Percentiles rank a stretch among this genome's conserved stretches.
Evolutionary conservation across 2,113 vertebrate species (phyloP).

Genomic region (Cheirogaleus medius): DNA sequence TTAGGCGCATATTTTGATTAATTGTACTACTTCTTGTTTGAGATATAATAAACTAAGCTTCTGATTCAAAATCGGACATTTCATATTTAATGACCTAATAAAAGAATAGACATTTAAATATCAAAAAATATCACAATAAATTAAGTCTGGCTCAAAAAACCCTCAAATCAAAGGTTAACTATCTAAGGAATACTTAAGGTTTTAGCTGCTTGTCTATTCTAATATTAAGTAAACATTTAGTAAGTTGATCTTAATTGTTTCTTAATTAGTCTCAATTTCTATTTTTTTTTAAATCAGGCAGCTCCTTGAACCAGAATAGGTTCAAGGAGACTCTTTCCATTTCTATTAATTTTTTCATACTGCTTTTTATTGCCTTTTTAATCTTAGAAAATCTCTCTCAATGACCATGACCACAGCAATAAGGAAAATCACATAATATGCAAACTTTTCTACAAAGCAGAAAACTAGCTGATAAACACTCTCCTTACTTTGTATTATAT

Average conservation of each 20-base stretch:
- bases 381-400: slow-evolving; percentile 38
- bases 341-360: neutral
- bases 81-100: neutral
- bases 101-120: slow-evolving; percentile 34
- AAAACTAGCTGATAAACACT: neutral
- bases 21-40: too few species aligned
- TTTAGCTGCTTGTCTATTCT: slow-evolving; percentile 36
- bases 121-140: slow-evolving; percentile 29
- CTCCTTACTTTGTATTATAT: neutral
- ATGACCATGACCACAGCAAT: neutral
- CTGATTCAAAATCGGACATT: too few species aligned
- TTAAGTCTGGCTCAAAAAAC: neutral
- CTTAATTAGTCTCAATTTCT: slow-evolving; percentile 25
- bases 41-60: too few species aligned
- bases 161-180: slow-evolving; percentile 26
- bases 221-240: slow-evolving; percentile 14
- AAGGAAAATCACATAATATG: slow-evolving; percentile 15
- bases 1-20: too few species aligned
- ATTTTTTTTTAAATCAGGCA: neutral
- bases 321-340: too few species aligned
- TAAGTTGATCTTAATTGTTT: slow-evolving; percentile 19
- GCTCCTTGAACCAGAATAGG: too few species aligned
- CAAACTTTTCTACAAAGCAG: slow-evolving; percentile 8
- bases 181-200: neutral
- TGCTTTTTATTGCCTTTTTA: slow-evolving; percentile 35